Conservation (phyloP, 2,888 invertebrate species). For the Lamproptera curius region DNA sequence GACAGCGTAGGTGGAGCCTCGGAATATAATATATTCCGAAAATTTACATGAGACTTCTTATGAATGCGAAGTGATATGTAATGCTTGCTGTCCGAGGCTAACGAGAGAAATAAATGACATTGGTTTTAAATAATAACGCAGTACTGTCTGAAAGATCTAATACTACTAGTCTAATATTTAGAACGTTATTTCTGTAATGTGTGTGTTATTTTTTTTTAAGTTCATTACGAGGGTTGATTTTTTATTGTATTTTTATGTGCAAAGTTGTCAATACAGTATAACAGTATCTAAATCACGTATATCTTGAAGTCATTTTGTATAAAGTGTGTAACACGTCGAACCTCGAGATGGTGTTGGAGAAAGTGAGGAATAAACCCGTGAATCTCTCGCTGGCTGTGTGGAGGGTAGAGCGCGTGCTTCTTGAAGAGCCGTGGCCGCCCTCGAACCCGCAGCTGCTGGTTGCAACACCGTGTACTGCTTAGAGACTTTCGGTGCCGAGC, state of each 20-base stretch:
- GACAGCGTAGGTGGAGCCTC: constrained; percentile 62
- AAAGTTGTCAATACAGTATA: too few relatives aligned
- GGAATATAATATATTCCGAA: constrained; percentile 38
- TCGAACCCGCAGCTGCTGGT: constrained; percentile 88
- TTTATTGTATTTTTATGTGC: too few relatives aligned
- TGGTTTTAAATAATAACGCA: constrained; percentile 34
- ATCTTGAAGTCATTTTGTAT: too few relatives aligned
- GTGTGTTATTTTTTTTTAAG: too few relatives aligned
- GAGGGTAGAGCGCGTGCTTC: constrained; percentile 80
- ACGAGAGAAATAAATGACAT: too few relatives aligned
- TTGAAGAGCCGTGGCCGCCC: constrained; percentile 89
- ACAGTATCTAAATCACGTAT: too few relatives aligned
- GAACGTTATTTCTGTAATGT: too few relatives aligned
- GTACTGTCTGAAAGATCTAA: too few relatives aligned
- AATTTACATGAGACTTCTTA: constrained; percentile 54
- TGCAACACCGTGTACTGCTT: constrained; percentile 94
- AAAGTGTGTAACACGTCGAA: too few relatives aligned
- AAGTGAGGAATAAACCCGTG: constrained; percentile 72
- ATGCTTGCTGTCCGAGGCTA: constrained; percentile 27
- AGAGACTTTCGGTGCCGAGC: constrained; percentile 64
- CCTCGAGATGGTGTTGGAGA: constrained; percentile 90
- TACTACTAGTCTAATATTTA: too few relatives aligned
- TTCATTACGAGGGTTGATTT: too few relatives aligned
- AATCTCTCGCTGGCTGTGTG: constrained; percentile 71
- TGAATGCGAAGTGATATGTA: constrained; percentile 56